These are phyloP conservation scores for Pristionchus fissidentatus DNA, from an alignment of 2,888 invertebrate genomes.

Conservation along the genomic window DNA sequence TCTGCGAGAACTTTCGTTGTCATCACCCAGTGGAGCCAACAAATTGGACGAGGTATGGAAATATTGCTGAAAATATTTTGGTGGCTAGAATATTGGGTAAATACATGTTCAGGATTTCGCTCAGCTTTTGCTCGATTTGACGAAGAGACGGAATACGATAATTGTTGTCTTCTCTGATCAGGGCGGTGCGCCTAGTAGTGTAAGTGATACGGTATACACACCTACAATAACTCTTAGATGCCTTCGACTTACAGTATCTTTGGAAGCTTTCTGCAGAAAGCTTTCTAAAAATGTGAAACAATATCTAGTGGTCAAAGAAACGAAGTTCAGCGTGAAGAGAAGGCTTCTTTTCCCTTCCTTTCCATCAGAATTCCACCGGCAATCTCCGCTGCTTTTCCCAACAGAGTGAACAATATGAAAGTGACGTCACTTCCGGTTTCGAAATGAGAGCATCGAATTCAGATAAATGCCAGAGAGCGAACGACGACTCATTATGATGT, in stretches of 20 bases:
- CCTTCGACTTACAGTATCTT: too few species aligned
- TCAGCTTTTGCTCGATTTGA: not conserved
- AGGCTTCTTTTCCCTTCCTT: constrained; percentile 16
- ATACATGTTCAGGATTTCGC: constrained; percentile 1
- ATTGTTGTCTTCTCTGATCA: constrained; percentile 29
- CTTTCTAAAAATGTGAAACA: too few species aligned
- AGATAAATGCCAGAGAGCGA: constrained; percentile 31
- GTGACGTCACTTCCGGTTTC: not conserved
- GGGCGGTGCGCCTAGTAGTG: not conserved
- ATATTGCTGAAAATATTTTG: not conserved
- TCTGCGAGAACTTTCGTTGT: constrained; percentile 5
- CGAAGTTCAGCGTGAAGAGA: too few species aligned
- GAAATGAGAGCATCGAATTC: not conserved
- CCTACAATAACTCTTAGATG: not conserved
- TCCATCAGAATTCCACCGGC: constrained; percentile 33
- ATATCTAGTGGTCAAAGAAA: too few species aligned
- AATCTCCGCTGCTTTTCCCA: constrained; percentile 26
- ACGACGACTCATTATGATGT: constrained; percentile 29
- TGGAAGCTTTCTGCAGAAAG: too few species aligned
- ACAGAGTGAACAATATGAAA: constrained; percentile 35
- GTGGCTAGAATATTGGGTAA: not conserved
- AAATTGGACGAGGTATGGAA: not conserved
- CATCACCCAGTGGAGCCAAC: not conserved
- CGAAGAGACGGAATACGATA: constrained; percentile 3
- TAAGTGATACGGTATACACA: not conserved